Evolutionary conservation across 1,140 invertebrate species (phyloP), one percentile per base, ranked within the genome.

Genomic region (Cherax quadricarinatus): DNA sequence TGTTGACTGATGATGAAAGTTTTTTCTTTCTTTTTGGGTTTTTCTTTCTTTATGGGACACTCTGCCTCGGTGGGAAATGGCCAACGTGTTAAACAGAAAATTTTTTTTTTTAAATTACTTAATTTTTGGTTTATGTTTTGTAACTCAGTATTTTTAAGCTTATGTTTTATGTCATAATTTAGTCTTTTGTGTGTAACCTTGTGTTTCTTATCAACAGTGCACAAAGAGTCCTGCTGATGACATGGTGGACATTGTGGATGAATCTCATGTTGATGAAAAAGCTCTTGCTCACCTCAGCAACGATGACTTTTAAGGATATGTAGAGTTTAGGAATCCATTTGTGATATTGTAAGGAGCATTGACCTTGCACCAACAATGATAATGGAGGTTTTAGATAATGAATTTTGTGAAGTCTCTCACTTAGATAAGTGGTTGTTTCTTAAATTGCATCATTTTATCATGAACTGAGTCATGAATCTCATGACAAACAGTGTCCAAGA

Each of bases 211-310:
- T 73, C 62, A 21, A 30, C 88, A 89, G 88, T 89, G 88, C 60
- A 89, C 88, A 18, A 89, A 83, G 80, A 89, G 88, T 83, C 88
- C 88, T 9, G 88, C 88, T 70, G 88, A 89, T 82, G 88, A 89
- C n/a, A 57, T 89, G n/a, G 88, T 57, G 16, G 88, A 89, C 21
- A 60, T 89, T n/a, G 49, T 89, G 18, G 88, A 89, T 73, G 88
- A 89, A 78, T 82, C 79, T n/a, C 57, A 83, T 10, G 53, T 89
- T n/a, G 62, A 89, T 41, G 88, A 89, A 41, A 89, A 89, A 51
- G 41, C 57, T 41, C 48, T 89, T 51, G 60, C 57, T n/a, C 51
- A 80, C 24, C 48, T 78, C 48, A 79, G 53, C 48, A 62, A 87
- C 18, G 75, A 78, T 14, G 30, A 80, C 78, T 80, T 30, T 18